Conservation (phyloP, 2,888 invertebrate species). For the Villa cingulata region DNA sequence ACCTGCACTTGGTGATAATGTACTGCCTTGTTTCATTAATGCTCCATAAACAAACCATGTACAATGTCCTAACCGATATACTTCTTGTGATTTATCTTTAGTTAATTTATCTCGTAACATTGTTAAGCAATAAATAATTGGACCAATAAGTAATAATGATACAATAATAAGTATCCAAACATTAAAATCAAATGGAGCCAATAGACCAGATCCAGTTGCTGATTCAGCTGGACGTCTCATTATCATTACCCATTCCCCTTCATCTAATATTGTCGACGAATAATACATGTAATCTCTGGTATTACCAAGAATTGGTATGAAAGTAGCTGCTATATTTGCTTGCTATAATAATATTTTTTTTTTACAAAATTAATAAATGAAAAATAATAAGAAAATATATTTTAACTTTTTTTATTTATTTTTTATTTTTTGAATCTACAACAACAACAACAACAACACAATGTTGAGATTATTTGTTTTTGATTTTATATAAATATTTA, state of each 20-base stretch:
- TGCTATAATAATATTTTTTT: conserved; percentile 35
- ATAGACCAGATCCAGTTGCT: conserved; percentile 65
- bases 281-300: conserved; percentile 44
- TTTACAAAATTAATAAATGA: no score
- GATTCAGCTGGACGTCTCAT: conserved; percentile 69
- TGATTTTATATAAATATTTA: no score
- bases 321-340: conserved; percentile 67
- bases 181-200: conserved; percentile 63
- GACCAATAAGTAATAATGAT: conserved; percentile 60
- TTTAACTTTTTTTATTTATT: conserved; percentile 1
- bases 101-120: conserved; percentile 49
- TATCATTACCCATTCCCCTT: conserved; percentile 65
- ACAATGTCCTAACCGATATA: conserved; percentile 53
- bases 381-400: neutral
- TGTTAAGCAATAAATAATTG: conserved; percentile 59
- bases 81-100: conserved; percentile 41
- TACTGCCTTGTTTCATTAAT: conserved; percentile 74
- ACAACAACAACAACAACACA: no score
- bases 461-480: no score
- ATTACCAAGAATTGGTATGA: conserved; percentile 52
- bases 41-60: conserved; percentile 83
- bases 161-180: conserved; percentile 63
- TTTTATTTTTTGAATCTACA: conserved; percentile 1
- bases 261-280: conserved; percentile 48
- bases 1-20: conserved; percentile 69